A percentile compares a stretch with the other conserved stretches of the same genome.
Evolutionary conservation across 2,113 vertebrate species (phyloP).

Genomic region (Mesembrinibis cayennensis): DNA sequence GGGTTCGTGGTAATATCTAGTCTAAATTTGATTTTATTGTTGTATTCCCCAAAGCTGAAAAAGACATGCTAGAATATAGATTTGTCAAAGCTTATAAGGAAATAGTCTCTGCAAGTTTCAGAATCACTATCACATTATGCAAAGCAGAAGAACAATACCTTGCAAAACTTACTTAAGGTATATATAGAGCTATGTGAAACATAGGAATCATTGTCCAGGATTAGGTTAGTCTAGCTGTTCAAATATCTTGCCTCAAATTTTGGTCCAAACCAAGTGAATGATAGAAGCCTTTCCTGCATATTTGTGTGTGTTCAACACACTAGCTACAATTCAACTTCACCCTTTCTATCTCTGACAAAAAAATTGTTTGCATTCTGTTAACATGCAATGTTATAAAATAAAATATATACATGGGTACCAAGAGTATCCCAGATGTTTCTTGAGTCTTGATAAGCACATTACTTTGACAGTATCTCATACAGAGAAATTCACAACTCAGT

Average conservation of each 20-base stretch:
- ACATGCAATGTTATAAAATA: neutral
- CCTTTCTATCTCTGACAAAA: neutral
- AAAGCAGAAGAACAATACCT: neutral
- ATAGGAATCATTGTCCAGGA: neutral
- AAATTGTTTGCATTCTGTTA: neutral
- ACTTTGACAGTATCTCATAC: neutral
- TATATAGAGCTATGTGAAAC: neutral
- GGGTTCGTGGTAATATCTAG: neutral
- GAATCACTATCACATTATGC: neutral
- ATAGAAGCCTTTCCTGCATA: neutral
- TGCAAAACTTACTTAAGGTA: neutral
- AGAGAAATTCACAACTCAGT: neutral
- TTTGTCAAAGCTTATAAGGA: neutral
- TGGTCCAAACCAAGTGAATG: neutral
- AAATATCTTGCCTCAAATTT: neutral
- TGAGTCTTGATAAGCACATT: neutral
- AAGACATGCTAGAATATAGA: neutral
- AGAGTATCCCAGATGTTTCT: neutral
- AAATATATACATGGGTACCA: neutral
- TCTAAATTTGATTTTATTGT: neutral
- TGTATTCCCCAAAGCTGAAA: neutral
- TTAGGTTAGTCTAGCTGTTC: neutral
- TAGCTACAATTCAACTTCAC: neutral
- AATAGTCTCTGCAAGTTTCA: neutral
- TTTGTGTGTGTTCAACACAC: neutral